Percentiles rank a stretch among this genome's conserved stretches.
These are phyloP conservation scores for Trichonephila clavata DNA, from an alignment of 1,140 invertebrate genomes.

Conservation along the genomic window DNA sequence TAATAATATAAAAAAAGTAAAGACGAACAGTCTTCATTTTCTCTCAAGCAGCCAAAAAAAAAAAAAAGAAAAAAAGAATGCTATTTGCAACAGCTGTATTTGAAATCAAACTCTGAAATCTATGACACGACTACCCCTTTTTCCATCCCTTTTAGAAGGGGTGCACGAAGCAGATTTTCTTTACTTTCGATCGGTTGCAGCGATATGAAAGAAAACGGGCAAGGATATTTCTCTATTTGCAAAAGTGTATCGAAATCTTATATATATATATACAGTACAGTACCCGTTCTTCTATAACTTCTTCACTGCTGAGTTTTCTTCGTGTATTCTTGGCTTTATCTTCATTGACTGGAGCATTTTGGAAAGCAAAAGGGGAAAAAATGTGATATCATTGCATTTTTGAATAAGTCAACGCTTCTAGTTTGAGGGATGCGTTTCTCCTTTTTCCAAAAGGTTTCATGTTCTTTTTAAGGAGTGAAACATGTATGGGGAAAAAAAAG, in stretches of 20 bases:
- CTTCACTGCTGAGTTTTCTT: background rate
- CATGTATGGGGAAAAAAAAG: background rate
- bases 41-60: background rate
- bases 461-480: slow-evolving; percentile 39
- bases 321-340: slow-evolving; percentile 52
- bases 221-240: slow-evolving; percentile 56
- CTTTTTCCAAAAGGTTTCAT: slow-evolving; percentile 4
- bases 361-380: background rate
- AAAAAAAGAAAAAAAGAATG: slow-evolving; percentile 25
- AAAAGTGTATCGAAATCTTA: slow-evolving; percentile 49
- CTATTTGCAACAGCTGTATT: slow-evolving; percentile 67
- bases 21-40: background rate
- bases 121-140: background rate
- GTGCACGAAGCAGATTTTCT: slow-evolving; percentile 9
- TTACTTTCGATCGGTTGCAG: slow-evolving; percentile 7
- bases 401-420: slow-evolving; percentile 56
- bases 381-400: slow-evolving; percentile 64
- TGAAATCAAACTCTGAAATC: slow-evolving; percentile 60
- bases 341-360: slow-evolving; percentile 25
- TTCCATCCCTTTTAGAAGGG: background rate
- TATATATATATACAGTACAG: background rate
- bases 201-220: slow-evolving; percentile 48
- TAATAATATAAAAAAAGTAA: background rate
- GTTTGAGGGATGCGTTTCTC: slow-evolving; percentile 31
- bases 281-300: background rate